Evolutionary conservation across 2,797 vertebrate genomes (phyloP).

Genomic region (Periparus ater): DNA sequence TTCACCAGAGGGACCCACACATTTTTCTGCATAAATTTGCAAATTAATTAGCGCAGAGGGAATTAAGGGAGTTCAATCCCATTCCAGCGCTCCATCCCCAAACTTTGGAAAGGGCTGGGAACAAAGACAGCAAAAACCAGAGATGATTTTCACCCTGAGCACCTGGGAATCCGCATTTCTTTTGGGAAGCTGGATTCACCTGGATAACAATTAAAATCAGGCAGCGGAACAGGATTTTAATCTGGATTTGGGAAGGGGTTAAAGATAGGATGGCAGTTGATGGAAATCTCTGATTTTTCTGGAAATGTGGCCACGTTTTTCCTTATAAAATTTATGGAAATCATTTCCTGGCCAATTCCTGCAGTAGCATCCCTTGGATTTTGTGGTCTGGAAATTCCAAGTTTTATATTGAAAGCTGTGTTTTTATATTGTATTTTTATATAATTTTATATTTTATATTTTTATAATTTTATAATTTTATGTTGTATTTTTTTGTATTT

Average conservation of each 20-base stretch:
- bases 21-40: neutral
- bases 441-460: too few species aligned
- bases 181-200: neutral
- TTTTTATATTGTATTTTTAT: neutral
- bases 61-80: neutral
- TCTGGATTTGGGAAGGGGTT: neutral
- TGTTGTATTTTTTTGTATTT: neutral
- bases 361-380: neutral
- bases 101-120: neutral
- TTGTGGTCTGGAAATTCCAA: neutral
- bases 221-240: neutral
- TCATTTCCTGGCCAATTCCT: accelerated
- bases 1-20: neutral
- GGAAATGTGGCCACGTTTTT: neutral
- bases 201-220: neutral
- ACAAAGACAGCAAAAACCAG: accelerated
- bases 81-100: neutral
- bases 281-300: neutral
- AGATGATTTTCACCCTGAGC: neutral
- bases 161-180: neutral
- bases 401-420: neutral
- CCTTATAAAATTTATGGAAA: neutral
- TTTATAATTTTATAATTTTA: too few species aligned
- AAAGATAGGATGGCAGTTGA: neutral
- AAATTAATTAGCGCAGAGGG: neutral